These are phyloP conservation scores for Geococcyx californianus DNA, from an alignment of 2,113 vertebrate species.

Conservation along the genomic window DNA sequence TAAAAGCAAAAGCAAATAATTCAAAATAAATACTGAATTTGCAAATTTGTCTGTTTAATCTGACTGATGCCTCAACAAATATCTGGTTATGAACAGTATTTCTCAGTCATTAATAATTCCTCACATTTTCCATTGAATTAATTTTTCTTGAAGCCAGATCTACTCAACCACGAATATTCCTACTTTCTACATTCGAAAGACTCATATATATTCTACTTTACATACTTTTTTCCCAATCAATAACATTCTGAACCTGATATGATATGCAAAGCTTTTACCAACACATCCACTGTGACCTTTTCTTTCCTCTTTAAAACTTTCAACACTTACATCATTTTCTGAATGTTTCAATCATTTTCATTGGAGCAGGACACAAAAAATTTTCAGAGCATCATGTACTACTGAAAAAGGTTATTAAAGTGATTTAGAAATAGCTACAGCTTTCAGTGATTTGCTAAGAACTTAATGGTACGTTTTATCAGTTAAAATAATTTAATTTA, in stretches of 20 bases:
- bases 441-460: background rate
- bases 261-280: background rate
- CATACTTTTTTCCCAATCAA: background rate
- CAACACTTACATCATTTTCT: background rate
- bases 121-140: background rate
- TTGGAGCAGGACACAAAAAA: accelerated
- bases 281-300: background rate
- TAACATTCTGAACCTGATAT: background rate
- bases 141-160: background rate
- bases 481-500: background rate
- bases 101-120: background rate
- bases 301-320: background rate
- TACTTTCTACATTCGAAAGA: background rate
- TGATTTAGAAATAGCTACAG: too few species aligned
- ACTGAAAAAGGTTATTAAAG: background rate
- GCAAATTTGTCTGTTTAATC: background rate
- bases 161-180: background rate
- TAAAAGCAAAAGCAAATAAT: background rate
- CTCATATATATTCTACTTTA: background rate
- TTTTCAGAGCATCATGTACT: background rate
- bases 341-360: background rate
- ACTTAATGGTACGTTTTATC: background rate
- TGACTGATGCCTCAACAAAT: background rate
- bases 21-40: background rate
- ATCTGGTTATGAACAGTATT: background rate